Evolutionary conservation across 2,113 vertebrate species (phyloP).

Genomic region (Mobula birostris): DNA sequence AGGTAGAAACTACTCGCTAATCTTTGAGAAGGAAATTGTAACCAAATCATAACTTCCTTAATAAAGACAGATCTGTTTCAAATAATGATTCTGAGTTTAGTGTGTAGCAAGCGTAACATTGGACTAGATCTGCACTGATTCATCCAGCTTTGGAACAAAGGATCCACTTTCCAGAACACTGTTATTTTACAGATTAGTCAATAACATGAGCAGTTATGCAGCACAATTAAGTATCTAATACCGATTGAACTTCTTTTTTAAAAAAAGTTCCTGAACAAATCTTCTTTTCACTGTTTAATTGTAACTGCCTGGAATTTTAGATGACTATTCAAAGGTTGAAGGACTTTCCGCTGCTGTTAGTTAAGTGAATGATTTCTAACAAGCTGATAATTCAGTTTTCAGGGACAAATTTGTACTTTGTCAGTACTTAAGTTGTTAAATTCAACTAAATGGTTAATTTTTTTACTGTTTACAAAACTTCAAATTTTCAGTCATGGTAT

Average conservation of each 20-base stretch:
- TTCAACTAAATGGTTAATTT: neutral
- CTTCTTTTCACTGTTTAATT: neutral
- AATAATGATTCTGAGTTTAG: neutral
- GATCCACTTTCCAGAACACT: neutral
- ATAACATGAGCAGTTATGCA: neutral
- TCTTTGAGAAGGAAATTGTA: neutral
- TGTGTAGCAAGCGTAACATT: neutral
- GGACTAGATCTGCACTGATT: neutral
- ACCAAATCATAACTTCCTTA: conserved; percentile 15
- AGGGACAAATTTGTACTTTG: neutral
- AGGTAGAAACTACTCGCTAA: neutral
- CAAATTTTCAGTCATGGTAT: neutral
- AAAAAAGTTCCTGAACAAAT: neutral
- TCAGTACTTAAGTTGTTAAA: neutral
- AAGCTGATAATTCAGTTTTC: neutral
- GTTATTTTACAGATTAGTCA: neutral
- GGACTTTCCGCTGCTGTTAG: neutral
- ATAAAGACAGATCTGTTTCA: neutral
- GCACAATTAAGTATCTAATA: neutral
- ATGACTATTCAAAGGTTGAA: neutral
- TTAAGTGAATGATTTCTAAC: neutral
- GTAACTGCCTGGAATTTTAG: neutral
- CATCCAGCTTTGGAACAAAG: neutral
- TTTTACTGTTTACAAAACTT: neutral
- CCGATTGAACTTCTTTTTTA: neutral